Evolutionary conservation across 2,888 invertebrate genomes (phyloP).

Genomic region (Drepanosiphum platanoidis): DNA sequence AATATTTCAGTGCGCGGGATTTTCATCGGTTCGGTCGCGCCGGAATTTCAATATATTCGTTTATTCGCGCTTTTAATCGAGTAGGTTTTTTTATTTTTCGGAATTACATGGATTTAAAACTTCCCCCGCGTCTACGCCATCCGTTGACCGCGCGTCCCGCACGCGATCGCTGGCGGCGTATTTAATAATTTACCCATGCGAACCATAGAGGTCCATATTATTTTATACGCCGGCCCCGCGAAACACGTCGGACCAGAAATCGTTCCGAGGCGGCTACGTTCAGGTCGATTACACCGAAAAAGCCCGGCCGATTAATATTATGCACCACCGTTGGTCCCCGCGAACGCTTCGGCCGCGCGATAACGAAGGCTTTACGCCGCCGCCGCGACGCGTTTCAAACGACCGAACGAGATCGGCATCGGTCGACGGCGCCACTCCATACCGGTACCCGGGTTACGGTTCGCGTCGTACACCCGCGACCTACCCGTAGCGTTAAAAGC

Average conservation of each 20-base stretch:
- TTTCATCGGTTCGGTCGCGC: no score
- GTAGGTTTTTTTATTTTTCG: no score
- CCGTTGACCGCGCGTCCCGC: background rate
- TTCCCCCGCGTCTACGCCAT: no score
- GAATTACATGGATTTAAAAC: no score
- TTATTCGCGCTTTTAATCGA: no score
- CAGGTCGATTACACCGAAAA: slow-evolving; percentile 29
- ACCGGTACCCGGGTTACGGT: background rate
- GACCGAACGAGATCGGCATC: no score
- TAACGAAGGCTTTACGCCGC: slow-evolving; percentile 1
- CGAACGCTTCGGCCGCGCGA: background rate
- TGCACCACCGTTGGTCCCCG: background rate
- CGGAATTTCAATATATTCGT: no score
- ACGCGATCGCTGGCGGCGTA: background rate
- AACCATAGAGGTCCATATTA: slow-evolving; percentile 18
- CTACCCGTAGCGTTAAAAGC: no score
- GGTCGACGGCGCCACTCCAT: background rate
- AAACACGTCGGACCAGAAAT: slow-evolving; percentile 22
- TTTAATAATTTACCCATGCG: slow-evolving; percentile 13
- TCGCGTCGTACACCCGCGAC: background rate
- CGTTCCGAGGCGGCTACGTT: background rate
- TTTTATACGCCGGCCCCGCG: background rate
- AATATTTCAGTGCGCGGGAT: no score
- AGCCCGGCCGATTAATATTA: slow-evolving; percentile 19
- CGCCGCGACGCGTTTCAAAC: background rate